phyloP scores from a whole-genome alignment of 2,797 vertebrate species.

The Distichodus sexfasciatus region DNA sequence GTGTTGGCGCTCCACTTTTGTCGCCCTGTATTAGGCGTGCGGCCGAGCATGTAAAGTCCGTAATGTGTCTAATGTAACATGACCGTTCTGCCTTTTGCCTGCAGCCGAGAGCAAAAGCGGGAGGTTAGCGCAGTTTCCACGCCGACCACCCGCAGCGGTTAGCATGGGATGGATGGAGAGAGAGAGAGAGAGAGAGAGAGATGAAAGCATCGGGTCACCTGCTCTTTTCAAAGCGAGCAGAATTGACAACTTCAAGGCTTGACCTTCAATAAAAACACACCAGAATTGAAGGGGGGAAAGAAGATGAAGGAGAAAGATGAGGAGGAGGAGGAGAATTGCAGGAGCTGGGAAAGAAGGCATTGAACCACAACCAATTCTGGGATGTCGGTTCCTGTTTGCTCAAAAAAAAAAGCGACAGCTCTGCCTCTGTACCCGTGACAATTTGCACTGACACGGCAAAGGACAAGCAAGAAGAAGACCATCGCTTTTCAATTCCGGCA shows the following conservation, averaged over 20 bases:
- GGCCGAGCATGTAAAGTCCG: constrained; percentile 46
- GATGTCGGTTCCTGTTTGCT: no score
- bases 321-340: constrained; percentile 14
- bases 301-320: neutral
- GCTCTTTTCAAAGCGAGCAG: no score
- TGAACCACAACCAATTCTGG: no score
- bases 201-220: no score
- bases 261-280: constrained; percentile 42
- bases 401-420: constrained; percentile 72
- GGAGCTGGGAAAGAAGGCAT: constrained; percentile 26
- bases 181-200: neutral
- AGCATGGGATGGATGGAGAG: neutral
- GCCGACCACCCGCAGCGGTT: constrained; percentile 45
- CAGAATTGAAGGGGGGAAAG: neutral
- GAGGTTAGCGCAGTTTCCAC: constrained; percentile 8
- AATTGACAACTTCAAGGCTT: no score
- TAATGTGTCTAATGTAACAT: constrained; percentile 55
- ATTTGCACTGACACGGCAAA: neutral
- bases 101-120: constrained; percentile 48
- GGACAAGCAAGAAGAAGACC: neutral
- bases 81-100: constrained; percentile 56
- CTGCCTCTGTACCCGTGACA: constrained; percentile 69
- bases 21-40: constrained; percentile 20
- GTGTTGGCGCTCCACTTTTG: constrained; percentile 24
- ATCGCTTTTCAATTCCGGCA: neutral